Percentiles rank a stretch among this genome's conserved stretches.
phyloP scores from a whole-genome alignment of 2,888 invertebrate species.

The Drosophila pegasa region DNA sequence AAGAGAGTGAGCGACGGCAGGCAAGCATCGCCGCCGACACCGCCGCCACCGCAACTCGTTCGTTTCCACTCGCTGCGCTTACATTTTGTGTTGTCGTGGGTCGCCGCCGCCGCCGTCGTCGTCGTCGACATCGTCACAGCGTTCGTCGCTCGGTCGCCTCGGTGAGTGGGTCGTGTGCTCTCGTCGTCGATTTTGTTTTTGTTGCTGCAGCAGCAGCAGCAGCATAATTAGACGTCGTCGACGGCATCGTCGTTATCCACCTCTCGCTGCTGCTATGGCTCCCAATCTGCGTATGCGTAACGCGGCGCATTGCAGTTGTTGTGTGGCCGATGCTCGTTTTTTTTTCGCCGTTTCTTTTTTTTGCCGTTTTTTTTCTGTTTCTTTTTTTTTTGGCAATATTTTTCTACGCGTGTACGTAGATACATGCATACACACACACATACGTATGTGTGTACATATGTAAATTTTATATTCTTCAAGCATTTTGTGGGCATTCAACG shows the following conservation, averaged over 20 bases:
- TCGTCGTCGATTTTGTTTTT: conserved; percentile 26
- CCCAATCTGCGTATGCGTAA: conserved; percentile 58
- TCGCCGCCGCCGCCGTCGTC: conserved; percentile 53
- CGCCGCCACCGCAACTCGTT: conserved; percentile 48
- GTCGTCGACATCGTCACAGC: conserved; percentile 42
- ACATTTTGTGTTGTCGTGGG: conserved; percentile 74
- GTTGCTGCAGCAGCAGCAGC: conserved; percentile 34
- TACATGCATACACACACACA: not conserved
- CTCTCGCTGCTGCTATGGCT: conserved; percentile 21
- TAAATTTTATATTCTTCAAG: conserved; percentile 30
- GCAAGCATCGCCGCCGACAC: conserved; percentile 3
- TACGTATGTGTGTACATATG: not conserved
- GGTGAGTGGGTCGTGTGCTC: conserved; percentile 63
- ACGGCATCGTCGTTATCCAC: conserved; percentile 30
- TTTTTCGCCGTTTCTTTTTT: conserved; percentile 14
- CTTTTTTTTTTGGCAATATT: conserved; percentile 30
- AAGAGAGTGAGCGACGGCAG: conserved; percentile 30
- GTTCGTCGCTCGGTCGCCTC: conserved; percentile 60
- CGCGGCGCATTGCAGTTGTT: conserved; percentile 50
- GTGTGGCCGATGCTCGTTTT: conserved; percentile 18
- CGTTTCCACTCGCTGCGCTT: conserved; percentile 52
- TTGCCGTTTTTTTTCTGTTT: conserved; percentile 15
- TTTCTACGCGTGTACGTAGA: conserved; percentile 8
- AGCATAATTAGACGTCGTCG: conserved; percentile 70
- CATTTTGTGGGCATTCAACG: conserved; percentile 18